A percentile compares a stretch with the other conserved stretches of the same genome.
Evolutionary conservation across 1,140 invertebrate genomes (phyloP).

Genomic region (Anthonomus grandis): DNA sequence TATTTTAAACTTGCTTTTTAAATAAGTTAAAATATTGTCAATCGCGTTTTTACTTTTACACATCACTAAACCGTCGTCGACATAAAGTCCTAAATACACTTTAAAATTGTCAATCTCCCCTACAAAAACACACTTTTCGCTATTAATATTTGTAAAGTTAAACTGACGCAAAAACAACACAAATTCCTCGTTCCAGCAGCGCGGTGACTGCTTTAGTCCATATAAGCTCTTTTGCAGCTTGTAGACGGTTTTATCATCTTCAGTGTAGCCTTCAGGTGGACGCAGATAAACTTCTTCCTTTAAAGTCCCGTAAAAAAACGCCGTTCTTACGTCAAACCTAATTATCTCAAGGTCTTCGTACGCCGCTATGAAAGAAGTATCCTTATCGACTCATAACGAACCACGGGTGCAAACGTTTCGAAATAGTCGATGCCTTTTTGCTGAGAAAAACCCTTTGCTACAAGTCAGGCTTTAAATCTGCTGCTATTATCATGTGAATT

Average conservation of each 20-base stretch:
- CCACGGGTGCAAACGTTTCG: conserved; percentile 46
- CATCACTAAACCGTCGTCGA: conserved; percentile 16
- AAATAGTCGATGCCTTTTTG: conserved; percentile 45
- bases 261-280: conserved; percentile 44
- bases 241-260: conserved; percentile 17
- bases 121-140: too few species aligned
- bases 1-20: conserved; percentile 13
- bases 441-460: conserved; percentile 47
- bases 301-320: conserved; percentile 49
- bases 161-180: conserved; percentile 12
- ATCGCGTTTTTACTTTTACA: conserved; percentile 5
- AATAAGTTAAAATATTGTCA: background rate
- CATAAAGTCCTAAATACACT: conserved; percentile 11
- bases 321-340: conserved; percentile 45
- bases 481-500: conserved; percentile 3
- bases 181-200: conserved; percentile 45
- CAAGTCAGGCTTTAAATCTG: conserved; percentile 35
- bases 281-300: conserved; percentile 43
- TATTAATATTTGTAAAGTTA: too few species aligned
- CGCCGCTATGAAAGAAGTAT: conserved; percentile 30
- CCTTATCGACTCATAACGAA: conserved; percentile 33
- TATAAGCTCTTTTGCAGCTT: conserved; percentile 47
- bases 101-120: background rate
- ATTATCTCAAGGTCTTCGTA: conserved; percentile 15
- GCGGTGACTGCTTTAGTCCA: conserved; percentile 50